A percentile compares a stretch with the other conserved stretches of the same genome.
Evolutionary conservation across 2,797 vertebrate genomes (phyloP).

Genomic region (Ctenopoma multispine): DNA sequence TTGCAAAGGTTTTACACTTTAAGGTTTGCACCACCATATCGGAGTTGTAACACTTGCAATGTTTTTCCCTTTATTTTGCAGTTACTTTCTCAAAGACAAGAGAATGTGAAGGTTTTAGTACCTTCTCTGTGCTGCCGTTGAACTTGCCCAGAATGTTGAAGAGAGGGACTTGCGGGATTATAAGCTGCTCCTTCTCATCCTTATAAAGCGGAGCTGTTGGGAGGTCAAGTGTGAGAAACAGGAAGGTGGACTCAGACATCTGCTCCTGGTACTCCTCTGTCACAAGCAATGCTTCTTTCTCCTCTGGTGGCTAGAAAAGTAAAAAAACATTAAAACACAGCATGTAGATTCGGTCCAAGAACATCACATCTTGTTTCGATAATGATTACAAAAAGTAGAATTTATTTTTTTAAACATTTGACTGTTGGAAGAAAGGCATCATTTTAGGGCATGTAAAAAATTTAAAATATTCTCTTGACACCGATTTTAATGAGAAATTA

Average conservation of each 20-base stretch:
- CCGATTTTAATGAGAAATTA: background rate
- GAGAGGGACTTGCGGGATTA: slow-evolving; percentile 97
- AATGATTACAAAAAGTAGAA: background rate
- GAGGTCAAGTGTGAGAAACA: slow-evolving; percentile 96
- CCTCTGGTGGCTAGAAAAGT: slow-evolving; percentile 87
- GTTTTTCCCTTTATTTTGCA: background rate
- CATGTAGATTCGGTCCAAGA: background rate
- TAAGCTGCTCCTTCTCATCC: slow-evolving; percentile 98
- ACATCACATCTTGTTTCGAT: background rate
- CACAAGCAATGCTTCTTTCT: slow-evolving; percentile 92
- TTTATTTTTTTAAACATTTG: no score
- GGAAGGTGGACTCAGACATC: slow-evolving; percentile 94
- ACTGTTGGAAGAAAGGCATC: background rate
- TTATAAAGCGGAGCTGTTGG: slow-evolving; percentile 97
- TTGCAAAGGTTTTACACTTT: background rate
- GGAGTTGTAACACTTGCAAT: background rate
- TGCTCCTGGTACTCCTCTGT: slow-evolving; percentile 96
- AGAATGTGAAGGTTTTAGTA: slow-evolving; percentile 34
- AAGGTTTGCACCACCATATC: background rate
- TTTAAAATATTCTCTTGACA: background rate
- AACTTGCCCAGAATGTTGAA: slow-evolving; percentile 98
- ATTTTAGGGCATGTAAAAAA: background rate
- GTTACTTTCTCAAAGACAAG: background rate
- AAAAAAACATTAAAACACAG: background rate
- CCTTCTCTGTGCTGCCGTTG: slow-evolving; percentile 95